Conservation (phyloP, 2,888 invertebrate species). For the Bibio marci region DNA sequence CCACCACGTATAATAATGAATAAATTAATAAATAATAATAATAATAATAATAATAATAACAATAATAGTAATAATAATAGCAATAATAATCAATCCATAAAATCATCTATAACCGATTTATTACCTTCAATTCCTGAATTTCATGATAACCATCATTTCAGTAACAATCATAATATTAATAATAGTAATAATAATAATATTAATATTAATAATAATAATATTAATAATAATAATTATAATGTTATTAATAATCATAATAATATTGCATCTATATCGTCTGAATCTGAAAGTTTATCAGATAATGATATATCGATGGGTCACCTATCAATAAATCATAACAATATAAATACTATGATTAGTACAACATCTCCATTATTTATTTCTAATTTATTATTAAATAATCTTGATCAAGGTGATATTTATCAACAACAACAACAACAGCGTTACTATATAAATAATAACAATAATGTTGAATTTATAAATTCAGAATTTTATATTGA, state of each 20-base stretch:
- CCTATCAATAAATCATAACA: too few relatives aligned
- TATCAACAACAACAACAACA: too few relatives aligned
- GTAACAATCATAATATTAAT: neutral
- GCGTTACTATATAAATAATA: neutral
- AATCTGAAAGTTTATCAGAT: too few relatives aligned
- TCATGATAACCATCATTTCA: neutral
- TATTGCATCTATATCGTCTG: neutral
- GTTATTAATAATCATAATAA: neutral
- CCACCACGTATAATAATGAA: conserved; percentile 4
- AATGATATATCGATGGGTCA: too few relatives aligned
- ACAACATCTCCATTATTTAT: too few relatives aligned
- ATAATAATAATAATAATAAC: conserved; percentile 3
- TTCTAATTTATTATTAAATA: too few relatives aligned
- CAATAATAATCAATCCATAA: too few relatives aligned
- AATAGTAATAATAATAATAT: neutral
- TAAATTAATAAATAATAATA: conserved; percentile 5
- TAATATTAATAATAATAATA: neutral
- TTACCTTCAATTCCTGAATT: conserved; percentile 13
- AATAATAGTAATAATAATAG: too few relatives aligned
- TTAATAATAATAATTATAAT: neutral
- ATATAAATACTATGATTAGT: too few relatives aligned
- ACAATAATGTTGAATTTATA: conserved; percentile 39
- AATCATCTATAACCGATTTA: conserved; percentile 6
- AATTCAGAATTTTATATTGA: conserved; percentile 77
- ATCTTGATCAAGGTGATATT: too few relatives aligned